These are phyloP conservation scores for Onchidella celtica DNA, from an alignment of 2,888 invertebrate genomes.

Conservation along the genomic window DNA sequence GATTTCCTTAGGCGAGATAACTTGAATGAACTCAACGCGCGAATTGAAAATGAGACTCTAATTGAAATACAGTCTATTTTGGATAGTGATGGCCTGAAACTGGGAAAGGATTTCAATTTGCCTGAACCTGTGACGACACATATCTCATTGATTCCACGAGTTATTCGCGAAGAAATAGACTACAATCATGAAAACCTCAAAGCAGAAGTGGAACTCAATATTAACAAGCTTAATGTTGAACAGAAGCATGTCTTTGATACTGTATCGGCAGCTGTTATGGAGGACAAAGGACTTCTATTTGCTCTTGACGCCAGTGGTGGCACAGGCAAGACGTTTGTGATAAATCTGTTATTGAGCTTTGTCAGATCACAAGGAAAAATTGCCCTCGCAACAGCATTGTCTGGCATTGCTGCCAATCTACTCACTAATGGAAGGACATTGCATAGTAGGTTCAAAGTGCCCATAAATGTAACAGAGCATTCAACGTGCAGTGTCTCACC, in stretches of 20 bases:
- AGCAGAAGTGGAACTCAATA: background rate
- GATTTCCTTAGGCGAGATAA: background rate
- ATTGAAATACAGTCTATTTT: background rate
- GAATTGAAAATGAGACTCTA: background rate
- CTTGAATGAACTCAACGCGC: background rate
- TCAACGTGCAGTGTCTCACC: background rate
- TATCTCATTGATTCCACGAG: background rate
- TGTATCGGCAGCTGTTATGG: background rate
- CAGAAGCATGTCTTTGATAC: background rate
- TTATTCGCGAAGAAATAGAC: background rate
- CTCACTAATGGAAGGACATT: background rate
- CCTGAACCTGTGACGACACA: background rate
- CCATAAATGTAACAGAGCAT: background rate
- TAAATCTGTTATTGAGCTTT: background rate
- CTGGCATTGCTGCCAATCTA: background rate
- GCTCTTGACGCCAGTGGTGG: background rate
- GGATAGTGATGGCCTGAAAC: background rate
- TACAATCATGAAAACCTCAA: background rate
- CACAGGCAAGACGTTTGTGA: background rate
- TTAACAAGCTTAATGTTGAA: background rate
- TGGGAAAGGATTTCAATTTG: background rate
- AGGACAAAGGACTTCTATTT: background rate
- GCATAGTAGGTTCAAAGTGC: slow-evolving; percentile 3
- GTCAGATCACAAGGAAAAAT: background rate
- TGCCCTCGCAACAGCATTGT: background rate